Base-by-base conservation (phyloP, 2,888 invertebrate genomes). In the Ormyrus pomaceus region DNA sequence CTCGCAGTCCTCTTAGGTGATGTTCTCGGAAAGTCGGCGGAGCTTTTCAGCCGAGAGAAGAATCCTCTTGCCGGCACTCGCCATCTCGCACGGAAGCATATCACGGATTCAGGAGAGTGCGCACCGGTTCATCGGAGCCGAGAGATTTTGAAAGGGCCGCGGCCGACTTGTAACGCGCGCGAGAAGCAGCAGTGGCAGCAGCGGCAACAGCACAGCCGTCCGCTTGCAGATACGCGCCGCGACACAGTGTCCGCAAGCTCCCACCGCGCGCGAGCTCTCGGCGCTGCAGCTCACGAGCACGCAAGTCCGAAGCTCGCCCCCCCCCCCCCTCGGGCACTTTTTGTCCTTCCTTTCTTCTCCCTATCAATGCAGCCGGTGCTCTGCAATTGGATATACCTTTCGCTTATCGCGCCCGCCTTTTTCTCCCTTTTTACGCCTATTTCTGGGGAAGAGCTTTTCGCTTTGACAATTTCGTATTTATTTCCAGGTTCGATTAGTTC, bases 171-270 rank as follows among this genome's bases (percentile, higher is more conserved):
- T 55, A 11, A 6, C 13, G 55, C 50, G 13, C 53, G 45, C 53
- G 62, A 61, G 50, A n/a, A 56, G 48, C 48, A 55, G 34, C 34
- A 34, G 34, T n/a, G n/a, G n/a, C n/a, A n/a, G n/a, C 34, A 34
- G 34, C 34, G 34, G 34, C 34, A 9, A 70, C 9, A 46, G 51
- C 46, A 19, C 3, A 3, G 34, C 34, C 50, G 74, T 77, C 80
- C 79, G 68, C 64, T 75, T 74, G 79, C 79, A 65, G 79, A 72
- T 53, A 75, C 80, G 82, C 80, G 61, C 59, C 68, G 58, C 72
- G 72, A 69, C 68, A 70, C 68, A 82, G 71, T 80, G 82, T 62
- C 50, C 3, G 34, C 34, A 45, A 46, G 55, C 58, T 10, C 46
- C 13, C 48, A 9, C 62, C 8, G 34, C 8, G 53, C 45, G 34